Percentiles rank a stretch among this genome's conserved stretches.
These are phyloP conservation scores for Ursus arctos DNA, from an alignment of 2,113 vertebrate species.

Conservation along the genomic window DNA sequence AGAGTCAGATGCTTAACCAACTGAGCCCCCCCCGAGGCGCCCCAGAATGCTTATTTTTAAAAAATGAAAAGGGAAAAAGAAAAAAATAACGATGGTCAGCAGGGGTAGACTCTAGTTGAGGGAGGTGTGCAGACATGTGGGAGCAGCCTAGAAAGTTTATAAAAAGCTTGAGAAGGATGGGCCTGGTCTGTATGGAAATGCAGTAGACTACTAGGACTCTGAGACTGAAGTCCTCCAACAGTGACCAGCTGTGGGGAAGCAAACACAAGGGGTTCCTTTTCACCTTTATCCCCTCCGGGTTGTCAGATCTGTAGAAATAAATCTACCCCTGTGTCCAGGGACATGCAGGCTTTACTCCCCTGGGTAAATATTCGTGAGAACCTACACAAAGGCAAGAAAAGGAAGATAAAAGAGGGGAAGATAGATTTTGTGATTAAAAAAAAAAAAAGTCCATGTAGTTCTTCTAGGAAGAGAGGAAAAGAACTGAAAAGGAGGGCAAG, in stretches of 20 bases:
- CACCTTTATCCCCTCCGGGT: not conserved
- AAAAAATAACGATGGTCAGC: not conserved
- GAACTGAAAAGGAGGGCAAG: not conserved
- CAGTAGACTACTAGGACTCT: not conserved
- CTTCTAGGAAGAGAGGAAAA: slow-evolving; percentile 12
- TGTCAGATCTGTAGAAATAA: not conserved
- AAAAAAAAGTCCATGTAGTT: not conserved
- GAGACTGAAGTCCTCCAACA: not conserved
- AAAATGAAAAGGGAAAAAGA: not conserved
- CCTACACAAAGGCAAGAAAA: not conserved
- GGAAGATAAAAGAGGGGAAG: not conserved
- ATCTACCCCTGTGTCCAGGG: not conserved
- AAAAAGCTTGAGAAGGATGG: too few relatives aligned
- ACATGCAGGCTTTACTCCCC: not conserved
- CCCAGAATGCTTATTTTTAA: not conserved
- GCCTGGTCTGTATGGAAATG: not conserved
- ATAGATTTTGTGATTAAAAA: not conserved
- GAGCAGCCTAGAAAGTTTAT: not conserved
- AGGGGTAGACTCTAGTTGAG: not conserved
- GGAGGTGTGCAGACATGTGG: not conserved
- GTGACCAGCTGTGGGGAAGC: not conserved
- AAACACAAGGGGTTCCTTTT: not conserved
- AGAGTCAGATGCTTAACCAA: not conserved
- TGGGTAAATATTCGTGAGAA: not conserved
- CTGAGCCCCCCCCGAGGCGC: not conserved